These are phyloP conservation scores for Nanorana parkeri DNA, from an alignment of 2,113 vertebrate genomes.

Conservation along the genomic window DNA sequence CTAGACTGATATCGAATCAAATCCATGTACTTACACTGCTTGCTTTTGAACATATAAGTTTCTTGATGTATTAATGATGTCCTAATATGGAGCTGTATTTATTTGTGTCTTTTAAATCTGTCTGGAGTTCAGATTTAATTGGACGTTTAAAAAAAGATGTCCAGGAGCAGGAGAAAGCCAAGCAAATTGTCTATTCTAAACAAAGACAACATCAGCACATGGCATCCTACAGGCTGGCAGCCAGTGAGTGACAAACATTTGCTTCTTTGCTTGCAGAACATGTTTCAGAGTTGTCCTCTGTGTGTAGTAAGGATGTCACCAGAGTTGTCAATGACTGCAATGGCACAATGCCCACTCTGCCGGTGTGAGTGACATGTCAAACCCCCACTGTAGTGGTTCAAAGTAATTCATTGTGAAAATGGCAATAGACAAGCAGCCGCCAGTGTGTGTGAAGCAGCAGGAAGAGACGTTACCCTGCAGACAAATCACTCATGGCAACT, in stretches of 20 bases:
- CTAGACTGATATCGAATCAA: too few relatives aligned
- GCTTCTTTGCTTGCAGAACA: background rate
- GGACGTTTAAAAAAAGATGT: background rate
- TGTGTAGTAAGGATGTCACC: slow-evolving; percentile 11
- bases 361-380: slow-evolving; percentile 26
- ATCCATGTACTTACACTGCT: too few relatives aligned
- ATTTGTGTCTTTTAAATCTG: too few relatives aligned
- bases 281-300: background rate
- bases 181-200: background rate
- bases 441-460: slow-evolving; percentile 33
- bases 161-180: background rate
- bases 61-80: too few relatives aligned
- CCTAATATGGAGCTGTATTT: too few relatives aligned
- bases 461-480: slow-evolving; percentile 28
- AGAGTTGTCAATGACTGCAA: slow-evolving; percentile 15
- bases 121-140: background rate
- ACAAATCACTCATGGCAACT: slow-evolving; percentile 22
- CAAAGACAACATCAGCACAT: background rate
- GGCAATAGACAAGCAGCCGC: slow-evolving; percentile 38
- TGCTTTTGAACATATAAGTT: too few relatives aligned
- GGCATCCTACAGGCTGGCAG: background rate
- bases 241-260: background rate
- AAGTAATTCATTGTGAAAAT: slow-evolving; percentile 39
- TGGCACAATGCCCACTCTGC: slow-evolving; percentile 19
- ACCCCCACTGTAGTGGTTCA: slow-evolving; percentile 15